A percentile compares a stretch with the other conserved stretches of the same genome.
These are phyloP conservation scores for Arbacia lixula DNA, from an alignment of 53 echinoderm and acorn worm genomes.

Conservation along the genomic window DNA sequence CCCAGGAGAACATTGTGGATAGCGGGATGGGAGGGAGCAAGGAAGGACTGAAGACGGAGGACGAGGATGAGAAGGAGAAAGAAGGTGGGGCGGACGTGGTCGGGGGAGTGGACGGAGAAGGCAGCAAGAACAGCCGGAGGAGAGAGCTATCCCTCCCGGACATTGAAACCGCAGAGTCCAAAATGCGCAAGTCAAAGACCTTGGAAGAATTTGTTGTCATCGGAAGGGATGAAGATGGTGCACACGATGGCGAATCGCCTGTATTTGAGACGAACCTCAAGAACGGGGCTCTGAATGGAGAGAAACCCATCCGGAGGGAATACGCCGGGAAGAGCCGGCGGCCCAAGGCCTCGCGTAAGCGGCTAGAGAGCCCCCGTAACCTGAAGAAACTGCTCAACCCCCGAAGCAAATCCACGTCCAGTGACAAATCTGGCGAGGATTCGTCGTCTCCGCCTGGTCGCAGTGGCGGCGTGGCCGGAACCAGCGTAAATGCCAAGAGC, in stretches of 20 bases:
- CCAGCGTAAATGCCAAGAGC: conserved; percentile 37
- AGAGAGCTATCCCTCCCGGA: conserved; percentile 24
- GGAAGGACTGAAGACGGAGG: conserved; percentile 26
- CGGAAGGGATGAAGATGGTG: conserved; percentile 50
- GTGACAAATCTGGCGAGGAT: conserved; percentile 69
- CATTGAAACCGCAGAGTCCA: conserved; percentile 41
- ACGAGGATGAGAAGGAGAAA: conserved; percentile 38
- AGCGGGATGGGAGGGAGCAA: conserved; percentile 56
- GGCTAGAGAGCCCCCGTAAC: conserved; percentile 75
- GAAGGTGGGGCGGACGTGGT: conserved; percentile 17
- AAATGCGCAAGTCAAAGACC: conserved; percentile 72
- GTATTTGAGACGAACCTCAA: conserved; percentile 12
- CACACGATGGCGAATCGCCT: conserved; percentile 12
- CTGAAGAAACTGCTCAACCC: conserved; percentile 72
- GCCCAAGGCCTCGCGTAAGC: conserved; percentile 53
- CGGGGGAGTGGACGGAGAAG: conserved; percentile 26
- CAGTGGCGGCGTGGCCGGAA: conserved; percentile 30
- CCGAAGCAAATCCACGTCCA: conserved; percentile 47
- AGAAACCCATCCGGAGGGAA: conserved; percentile 12
- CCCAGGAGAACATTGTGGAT: conserved; percentile 55
- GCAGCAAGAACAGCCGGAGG: conserved; percentile 9
- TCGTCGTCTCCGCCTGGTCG: conserved; percentile 20
- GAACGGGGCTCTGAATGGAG: conserved; percentile 8
- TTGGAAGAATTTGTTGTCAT: conserved; percentile 83
- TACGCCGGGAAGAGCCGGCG: conserved; percentile 40